These are phyloP conservation scores for Uloborus plumipes DNA, from an alignment of 2,888 invertebrate genomes.

Conservation along the genomic window DNA sequence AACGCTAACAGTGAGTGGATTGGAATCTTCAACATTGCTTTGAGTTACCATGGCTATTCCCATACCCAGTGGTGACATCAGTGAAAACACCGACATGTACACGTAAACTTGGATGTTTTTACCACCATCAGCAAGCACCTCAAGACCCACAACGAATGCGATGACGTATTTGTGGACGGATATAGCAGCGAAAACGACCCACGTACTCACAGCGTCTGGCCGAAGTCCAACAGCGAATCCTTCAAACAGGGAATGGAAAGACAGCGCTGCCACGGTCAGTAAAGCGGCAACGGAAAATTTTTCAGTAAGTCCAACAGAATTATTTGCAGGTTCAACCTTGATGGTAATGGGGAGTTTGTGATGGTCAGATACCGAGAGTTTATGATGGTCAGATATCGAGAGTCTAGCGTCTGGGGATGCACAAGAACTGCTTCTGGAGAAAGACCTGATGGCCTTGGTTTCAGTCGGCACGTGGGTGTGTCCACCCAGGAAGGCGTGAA, in stretches of 20 bases:
- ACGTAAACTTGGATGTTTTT: conserved; percentile 48
- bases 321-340: background rate
- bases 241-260: conserved; percentile 89
- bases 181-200: conserved; percentile 87
- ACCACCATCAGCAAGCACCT: conserved; percentile 79
- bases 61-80: conserved; percentile 82
- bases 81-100: conserved; percentile 81
- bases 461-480: conserved; percentile 52
- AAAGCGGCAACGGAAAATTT: conserved; percentile 70
- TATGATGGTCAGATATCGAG: background rate
- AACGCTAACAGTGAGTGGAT: conserved; percentile 44
- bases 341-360: background rate
- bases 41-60: conserved; percentile 62
- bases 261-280: conserved; percentile 85
- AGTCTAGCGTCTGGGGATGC: background rate
- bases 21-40: conserved; percentile 42
- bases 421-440: conserved; percentile 34
- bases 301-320: background rate
- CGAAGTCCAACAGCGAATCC: conserved; percentile 87
- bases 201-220: conserved; percentile 78
- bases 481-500: conserved; percentile 58
- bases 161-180: conserved; percentile 88
- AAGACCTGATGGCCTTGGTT: conserved; percentile 36
- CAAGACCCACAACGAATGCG: conserved; percentile 89
- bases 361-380: background rate